Evolutionary conservation across 1,140 invertebrate species (phyloP).

Genomic region (Achroia grisella): DNA sequence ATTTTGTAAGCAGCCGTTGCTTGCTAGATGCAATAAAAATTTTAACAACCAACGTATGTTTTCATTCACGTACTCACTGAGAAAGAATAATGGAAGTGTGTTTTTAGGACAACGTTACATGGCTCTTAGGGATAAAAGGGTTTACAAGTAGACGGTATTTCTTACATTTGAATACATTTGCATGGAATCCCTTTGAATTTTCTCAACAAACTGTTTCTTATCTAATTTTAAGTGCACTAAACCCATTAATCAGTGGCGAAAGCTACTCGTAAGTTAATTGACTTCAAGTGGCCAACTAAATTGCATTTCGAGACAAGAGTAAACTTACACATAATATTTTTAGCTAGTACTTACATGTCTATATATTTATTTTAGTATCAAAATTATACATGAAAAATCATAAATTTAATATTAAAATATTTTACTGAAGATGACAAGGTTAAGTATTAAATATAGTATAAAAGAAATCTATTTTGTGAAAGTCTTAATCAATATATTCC

Average conservation of each 20-base stretch:
- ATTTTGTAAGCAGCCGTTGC: constrained; percentile 62
- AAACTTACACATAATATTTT: no score
- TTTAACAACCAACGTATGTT: constrained; percentile 58
- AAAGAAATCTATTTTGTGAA: no score
- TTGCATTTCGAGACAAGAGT: no score
- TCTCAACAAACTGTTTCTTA: not conserved
- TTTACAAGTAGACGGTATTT: constrained; percentile 3
- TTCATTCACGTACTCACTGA: constrained; percentile 37
- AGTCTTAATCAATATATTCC: no score
- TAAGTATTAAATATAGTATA: no score
- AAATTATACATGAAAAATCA: no score
- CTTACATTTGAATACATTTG: constrained; percentile 4
- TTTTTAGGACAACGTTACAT: constrained; percentile 33
- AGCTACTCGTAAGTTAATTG: constrained; percentile 29
- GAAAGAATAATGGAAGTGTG: constrained; percentile 35
- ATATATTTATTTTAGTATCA: no score
- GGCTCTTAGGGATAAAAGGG: constrained; percentile 9
- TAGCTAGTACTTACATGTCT: no score
- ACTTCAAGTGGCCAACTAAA: constrained; percentile 33
- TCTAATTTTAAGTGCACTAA: constrained; percentile 25
- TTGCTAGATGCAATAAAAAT: constrained; percentile 55
- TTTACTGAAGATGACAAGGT: no score
- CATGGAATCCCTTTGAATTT: constrained; percentile 1
- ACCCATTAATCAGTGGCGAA: constrained; percentile 23
- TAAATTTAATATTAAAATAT: no score